Evolutionary conservation across 2,888 invertebrate species (phyloP).

Genomic region (Masnerella sp.): DNA sequence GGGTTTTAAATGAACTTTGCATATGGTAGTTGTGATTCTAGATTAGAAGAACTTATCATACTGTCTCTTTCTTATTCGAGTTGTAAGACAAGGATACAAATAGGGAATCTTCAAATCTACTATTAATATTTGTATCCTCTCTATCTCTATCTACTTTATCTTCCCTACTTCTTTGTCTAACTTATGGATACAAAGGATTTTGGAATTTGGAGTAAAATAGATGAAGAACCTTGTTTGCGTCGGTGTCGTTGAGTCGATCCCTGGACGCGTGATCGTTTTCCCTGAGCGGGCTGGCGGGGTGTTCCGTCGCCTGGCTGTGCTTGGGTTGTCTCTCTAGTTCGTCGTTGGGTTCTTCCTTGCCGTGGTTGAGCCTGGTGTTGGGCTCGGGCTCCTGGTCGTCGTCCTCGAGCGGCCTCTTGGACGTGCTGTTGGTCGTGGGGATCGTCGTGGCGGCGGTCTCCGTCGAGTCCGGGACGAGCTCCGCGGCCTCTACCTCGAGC

Average conservation of each 20-base stretch:
- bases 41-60: no score
- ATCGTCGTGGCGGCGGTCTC: constrained; percentile 65
- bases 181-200: no score
- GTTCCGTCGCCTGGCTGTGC: constrained; percentile 63
- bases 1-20: no score
- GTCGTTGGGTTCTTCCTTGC: constrained; percentile 75
- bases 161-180: no score
- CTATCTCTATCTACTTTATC: no score
- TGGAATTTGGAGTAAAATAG: no score
- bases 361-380: constrained; percentile 60
- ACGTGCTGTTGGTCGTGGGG: constrained; percentile 62
- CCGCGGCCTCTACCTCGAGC: constrained; percentile 66
- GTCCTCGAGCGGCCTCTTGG: constrained; percentile 64
- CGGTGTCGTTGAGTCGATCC: constrained; percentile 71
- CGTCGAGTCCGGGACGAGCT: constrained; percentile 61
- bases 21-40: no score
- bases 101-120: no score
- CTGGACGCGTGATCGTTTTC: constrained; percentile 67
- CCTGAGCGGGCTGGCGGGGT: constrained; percentile 69
- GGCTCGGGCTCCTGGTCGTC: constrained; percentile 71
- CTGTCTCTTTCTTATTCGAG: no score
- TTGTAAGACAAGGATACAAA: no score
- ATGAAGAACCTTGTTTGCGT: constrained; percentile 72
- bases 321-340: constrained; percentile 71
- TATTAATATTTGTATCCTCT: no score